These are phyloP conservation scores for Diglossa cyanea DNA, from an alignment of 2,797 vertebrate species.

Conservation along the genomic window DNA sequence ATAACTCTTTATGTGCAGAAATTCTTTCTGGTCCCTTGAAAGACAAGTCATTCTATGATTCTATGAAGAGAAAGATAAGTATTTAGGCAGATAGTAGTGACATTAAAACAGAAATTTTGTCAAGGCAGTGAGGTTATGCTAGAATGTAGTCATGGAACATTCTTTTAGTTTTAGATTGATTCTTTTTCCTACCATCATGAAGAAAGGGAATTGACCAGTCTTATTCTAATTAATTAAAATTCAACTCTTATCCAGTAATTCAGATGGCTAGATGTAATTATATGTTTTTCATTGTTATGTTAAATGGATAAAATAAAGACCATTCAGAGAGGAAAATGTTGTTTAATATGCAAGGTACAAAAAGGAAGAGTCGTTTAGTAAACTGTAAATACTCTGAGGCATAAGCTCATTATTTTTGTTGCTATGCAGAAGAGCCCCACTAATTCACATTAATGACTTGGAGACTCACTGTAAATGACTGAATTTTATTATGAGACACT, in stretches of 20 bases:
- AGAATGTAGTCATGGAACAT: neutral
- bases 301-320: neutral
- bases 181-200: neutral
- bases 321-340: neutral
- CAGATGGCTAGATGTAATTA: conserved; percentile 13
- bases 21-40: neutral
- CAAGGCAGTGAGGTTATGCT: neutral
- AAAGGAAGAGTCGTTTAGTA: conserved; percentile 46
- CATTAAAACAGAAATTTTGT: neutral
- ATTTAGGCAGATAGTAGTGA: neutral
- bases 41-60: neutral
- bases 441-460: neutral
- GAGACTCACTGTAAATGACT: neutral
- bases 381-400: conserved; percentile 34
- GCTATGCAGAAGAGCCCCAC: neutral
- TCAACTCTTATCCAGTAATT: conserved; percentile 53
- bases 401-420: neutral
- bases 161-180: neutral
- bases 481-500: neutral
- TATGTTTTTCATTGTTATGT: neutral
- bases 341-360: neutral
- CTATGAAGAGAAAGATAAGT: neutral
- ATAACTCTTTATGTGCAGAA: fast-evolving
- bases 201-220: conserved; percentile 37
- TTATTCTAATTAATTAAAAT: conserved; percentile 65